Percentiles rank a stretch among this genome's conserved stretches.
Conservation (phyloP, 2,888 invertebrate genomes). For the Pammene aurita region DNA sequence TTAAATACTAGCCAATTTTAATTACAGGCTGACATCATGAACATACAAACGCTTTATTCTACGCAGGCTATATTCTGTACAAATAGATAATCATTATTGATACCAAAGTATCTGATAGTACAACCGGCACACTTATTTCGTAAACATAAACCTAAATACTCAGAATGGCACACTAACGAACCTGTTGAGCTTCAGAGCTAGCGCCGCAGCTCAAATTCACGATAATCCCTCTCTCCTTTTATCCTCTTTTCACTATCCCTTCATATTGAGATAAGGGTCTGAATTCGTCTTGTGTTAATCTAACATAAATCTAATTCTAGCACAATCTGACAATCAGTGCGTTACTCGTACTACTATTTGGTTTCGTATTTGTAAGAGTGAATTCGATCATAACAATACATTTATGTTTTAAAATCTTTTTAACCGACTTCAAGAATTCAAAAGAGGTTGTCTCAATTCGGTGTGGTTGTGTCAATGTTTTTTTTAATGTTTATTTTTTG, state of each 20-base stretch:
- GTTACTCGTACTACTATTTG: not conserved
- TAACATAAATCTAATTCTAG: not conserved
- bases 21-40: no score
- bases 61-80: no score
- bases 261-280: slow-evolving; percentile 15
- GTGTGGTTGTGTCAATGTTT: no score
- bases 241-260: slow-evolving; percentile 24
- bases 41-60: no score
- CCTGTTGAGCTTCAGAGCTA: slow-evolving; percentile 23
- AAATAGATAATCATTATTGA: no score
- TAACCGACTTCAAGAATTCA: no score
- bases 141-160: not conserved
- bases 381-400: not conserved
- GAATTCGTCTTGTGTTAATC: not conserved
- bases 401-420: no score
- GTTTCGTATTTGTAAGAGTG: not conserved
- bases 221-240: slow-evolving; percentile 20
- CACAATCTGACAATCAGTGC: not conserved
- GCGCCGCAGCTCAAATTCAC: slow-evolving; percentile 17
- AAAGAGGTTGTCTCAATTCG: no score
- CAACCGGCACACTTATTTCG: not conserved
- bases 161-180: slow-evolving; percentile 17
- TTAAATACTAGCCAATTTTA: no score
- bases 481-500: no score
- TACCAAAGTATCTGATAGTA: no score